Evolutionary conservation across 2,888 invertebrate genomes (phyloP), one percentile per base, ranked within the genome.

Genomic region (Cerastis leucographa): DNA sequence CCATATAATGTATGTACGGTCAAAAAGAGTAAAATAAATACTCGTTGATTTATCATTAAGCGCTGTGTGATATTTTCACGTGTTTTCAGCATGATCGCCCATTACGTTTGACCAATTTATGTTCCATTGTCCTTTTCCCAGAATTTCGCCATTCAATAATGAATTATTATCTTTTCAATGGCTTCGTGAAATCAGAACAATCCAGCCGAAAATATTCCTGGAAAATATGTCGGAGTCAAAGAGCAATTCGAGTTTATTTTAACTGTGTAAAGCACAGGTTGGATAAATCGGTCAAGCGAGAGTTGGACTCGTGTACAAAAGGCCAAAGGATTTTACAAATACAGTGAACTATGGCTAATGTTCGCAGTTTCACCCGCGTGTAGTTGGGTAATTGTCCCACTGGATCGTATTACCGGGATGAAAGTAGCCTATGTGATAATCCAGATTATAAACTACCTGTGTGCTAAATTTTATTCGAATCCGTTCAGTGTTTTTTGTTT

Each of bases 21-120:
- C 9, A 22, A 61, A 71, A 70, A 11, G n/a, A 71, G 22, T 12
- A 25, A 46, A 62, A 73, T 35, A 40, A 54, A 59, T 51, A n/a
- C 6, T 61, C 44, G 54, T 67, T 80, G 65, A 73, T 66, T 35
- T 44, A 46, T 67, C 44, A 44, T 54, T 65, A 42, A 67, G 19
- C n/a, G 35, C 35, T 29, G 14, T 51, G n/a, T 40, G n/a, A 66
- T 64, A 64, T 64, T 64, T 64, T 42, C 64, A 64, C 42, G 42
- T 66, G 29, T 66, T 80, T 74, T 35, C 74, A 46, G 35, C 35
- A n/a, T 44, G 59, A 19, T 46, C 29, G 46, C 59, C 29, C 56
- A n/a, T 59, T 74, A 40, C 61, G 6, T 73, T 66, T 44, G 14
- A 66, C 74, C 67, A 59, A 78, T 80, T 80, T 29, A 66, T 59